Evolutionary conservation across 2,113 vertebrate species (phyloP), one percentile per base, ranked within the genome.

Genomic region (Albula glossodonta): DNA sequence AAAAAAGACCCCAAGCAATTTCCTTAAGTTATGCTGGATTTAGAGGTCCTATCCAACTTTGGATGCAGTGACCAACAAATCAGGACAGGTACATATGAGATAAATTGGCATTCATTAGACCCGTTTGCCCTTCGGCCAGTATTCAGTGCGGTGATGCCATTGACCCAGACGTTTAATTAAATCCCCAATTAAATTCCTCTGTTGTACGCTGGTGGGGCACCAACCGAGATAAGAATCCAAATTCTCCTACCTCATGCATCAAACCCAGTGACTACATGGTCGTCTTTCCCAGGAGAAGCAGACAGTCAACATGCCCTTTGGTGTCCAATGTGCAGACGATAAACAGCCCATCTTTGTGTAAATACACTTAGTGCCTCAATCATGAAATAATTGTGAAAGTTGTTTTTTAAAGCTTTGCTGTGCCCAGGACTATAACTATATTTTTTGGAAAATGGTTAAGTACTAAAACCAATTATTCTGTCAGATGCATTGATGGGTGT

Each of bases 161-260:
- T 91, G 88, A 88, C 90, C 88, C 83, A 88, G 89, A 87, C 88
- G 83, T 90, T 88, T 90, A 88, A 90, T 90, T 88, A 88, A 90
- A 86, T 86, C 86, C 83, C 83, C 63, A 85, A 89, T 89, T 88
- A 89, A 88, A 89, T 85, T 85, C 86, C 89, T 87, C 70, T 78
- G 87, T 81, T 86, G 87, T 86, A 83, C 84, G 85, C 70, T 81
- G 78, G 80, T 52, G 57, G 87, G 84, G 82, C 51, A 41, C 86
- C 56, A 31, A 79, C 78, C 56, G 82, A 87, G 89, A 89, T 88
- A 88, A 87, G 86, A 60, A 87, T 88, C 87, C 82, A 88, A 77
- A 88, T 84, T 86, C 82, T 13, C 78, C 84, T 17, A n/a, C 25
- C n/a, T 22, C n/a, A 57, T 57, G 25, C 25, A 53, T 80, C 77